Percentiles rank a stretch among this genome's conserved stretches.
phyloP scores from a whole-genome alignment of 2,888 invertebrate genomes.

The Tetramorium bicarinatum region DNA sequence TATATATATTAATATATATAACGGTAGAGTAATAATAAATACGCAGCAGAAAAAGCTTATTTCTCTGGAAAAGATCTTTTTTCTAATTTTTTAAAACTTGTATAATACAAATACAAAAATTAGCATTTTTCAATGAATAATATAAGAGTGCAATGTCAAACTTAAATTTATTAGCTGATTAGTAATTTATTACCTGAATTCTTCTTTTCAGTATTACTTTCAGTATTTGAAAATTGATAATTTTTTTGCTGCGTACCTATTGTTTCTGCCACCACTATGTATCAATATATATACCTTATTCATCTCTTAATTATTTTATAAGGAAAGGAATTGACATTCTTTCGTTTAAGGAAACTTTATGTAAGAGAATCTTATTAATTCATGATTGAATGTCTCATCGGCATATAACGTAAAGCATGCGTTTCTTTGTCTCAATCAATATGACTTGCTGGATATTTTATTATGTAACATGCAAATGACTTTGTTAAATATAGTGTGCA shows the following conservation, averaged over 20 bases:
- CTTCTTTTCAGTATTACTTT: too few relatives aligned
- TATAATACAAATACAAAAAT: too few relatives aligned
- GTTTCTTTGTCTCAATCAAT: slow-evolving; percentile 45
- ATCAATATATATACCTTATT: neutral
- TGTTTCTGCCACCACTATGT: neutral
- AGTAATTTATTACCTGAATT: too few relatives aligned
- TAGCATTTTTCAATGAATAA: too few relatives aligned
- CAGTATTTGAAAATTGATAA: too few relatives aligned
- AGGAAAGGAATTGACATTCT: slow-evolving; percentile 34
- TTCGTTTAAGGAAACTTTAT: neutral
- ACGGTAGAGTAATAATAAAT: too few relatives aligned
- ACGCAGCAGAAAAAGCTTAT: too few relatives aligned
- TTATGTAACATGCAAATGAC: slow-evolving; percentile 21
- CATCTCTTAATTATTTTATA: slow-evolving; percentile 30
- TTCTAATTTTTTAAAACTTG: too few relatives aligned
- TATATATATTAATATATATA: neutral
- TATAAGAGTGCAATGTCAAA: too few relatives aligned
- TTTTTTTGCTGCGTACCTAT: too few relatives aligned
- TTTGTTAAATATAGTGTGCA: slow-evolving; percentile 23
- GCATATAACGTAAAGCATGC: slow-evolving; percentile 10
- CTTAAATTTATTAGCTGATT: too few relatives aligned
- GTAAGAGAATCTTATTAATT: slow-evolving; percentile 9
- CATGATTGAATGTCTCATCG: slow-evolving; percentile 4
- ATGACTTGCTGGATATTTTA: slow-evolving; percentile 38
- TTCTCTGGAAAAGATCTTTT: too few relatives aligned